These are phyloP conservation scores for Condylostylus longicornis DNA, from an alignment of 1,140 invertebrate species.

Conservation along the genomic window DNA sequence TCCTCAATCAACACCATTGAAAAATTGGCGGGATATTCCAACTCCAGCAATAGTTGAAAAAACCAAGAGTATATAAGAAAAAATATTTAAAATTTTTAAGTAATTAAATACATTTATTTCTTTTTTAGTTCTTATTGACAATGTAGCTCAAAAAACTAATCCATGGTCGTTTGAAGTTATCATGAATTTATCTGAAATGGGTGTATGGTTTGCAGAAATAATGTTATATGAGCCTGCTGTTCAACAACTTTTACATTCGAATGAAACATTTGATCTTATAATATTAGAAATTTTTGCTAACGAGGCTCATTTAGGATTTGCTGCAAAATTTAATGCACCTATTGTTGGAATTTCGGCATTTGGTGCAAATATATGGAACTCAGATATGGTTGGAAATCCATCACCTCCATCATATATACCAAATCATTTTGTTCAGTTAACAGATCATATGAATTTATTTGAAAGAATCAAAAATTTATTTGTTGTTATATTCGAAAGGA, in stretches of 20 bases:
- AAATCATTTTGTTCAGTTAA: slow-evolving; percentile 15
- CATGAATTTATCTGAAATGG: too few species aligned
- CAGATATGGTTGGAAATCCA: slow-evolving; percentile 27
- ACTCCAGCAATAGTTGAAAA: too few species aligned
- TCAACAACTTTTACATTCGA: slow-evolving; percentile 11
- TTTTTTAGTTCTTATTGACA: too few species aligned
- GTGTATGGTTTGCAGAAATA: slow-evolving; percentile 10
- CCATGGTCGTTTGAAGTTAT: too few species aligned
- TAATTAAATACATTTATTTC: too few species aligned
- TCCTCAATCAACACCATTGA: slow-evolving; percentile 21
- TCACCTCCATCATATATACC: slow-evolving; percentile 28
- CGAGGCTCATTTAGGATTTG: slow-evolving; percentile 23
- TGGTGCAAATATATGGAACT: slow-evolving; percentile 21
- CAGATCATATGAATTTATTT: slow-evolving; percentile 31
- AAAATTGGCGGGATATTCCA: slow-evolving; percentile 3
- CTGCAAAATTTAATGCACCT: slow-evolving; percentile 20
- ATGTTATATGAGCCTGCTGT: slow-evolving; percentile 14
- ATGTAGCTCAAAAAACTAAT: too few species aligned
- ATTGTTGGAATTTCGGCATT: slow-evolving; percentile 19
- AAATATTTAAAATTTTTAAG: too few species aligned
- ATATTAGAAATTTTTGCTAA: slow-evolving; percentile 22
- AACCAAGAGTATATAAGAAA: too few species aligned
- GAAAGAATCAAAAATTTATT: slow-evolving; percentile 31
- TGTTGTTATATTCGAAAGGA: slow-evolving; percentile 9
- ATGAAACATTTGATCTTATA: slow-evolving; percentile 22